Percentiles rank a stretch among this genome's conserved stretches.
Evolutionary conservation across 1,140 invertebrate species (phyloP).

Genomic region (Euschistus heros): DNA sequence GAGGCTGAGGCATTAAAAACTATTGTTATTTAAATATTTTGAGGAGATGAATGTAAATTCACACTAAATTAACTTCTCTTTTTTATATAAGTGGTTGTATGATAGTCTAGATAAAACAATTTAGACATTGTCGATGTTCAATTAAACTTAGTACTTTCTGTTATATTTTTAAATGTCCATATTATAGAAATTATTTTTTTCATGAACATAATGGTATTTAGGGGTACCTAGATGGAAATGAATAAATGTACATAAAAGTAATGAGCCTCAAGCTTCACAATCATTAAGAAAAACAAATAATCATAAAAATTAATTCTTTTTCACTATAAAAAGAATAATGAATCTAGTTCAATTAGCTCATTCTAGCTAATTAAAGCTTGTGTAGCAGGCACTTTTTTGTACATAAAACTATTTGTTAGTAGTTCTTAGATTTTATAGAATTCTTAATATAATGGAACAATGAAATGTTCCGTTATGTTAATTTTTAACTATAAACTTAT

Average conservation of each 20-base stretch:
- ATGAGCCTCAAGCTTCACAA: slow-evolving; percentile 5
- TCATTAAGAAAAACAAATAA: not conserved
- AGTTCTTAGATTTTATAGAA: not conserved
- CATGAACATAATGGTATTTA: not conserved
- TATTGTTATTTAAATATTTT: too few species aligned
- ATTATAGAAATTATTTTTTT: too few species aligned
- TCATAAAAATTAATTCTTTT: not conserved
- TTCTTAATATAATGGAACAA: slow-evolving; percentile 6
- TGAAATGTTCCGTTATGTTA: not conserved
- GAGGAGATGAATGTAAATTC: too few species aligned
- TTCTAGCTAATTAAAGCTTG: not conserved
- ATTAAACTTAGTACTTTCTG: too few species aligned
- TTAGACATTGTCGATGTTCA: too few species aligned
- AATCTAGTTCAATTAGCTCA: too few species aligned
- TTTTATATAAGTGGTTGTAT: too few species aligned
- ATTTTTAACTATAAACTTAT: slow-evolving; percentile 6
- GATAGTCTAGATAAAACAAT: too few species aligned
- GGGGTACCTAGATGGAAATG: not conserved
- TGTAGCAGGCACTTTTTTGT: slow-evolving; percentile 3
- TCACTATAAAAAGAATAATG: too few species aligned
- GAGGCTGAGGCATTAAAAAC: too few species aligned
- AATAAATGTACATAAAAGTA: slow-evolving; percentile 11
- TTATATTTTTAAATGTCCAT: too few species aligned
- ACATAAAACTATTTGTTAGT: slow-evolving; percentile 8
- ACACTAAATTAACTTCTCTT: too few species aligned